Conservation (phyloP, 2,888 invertebrate genomes). For the Dione vanillae region DNA sequence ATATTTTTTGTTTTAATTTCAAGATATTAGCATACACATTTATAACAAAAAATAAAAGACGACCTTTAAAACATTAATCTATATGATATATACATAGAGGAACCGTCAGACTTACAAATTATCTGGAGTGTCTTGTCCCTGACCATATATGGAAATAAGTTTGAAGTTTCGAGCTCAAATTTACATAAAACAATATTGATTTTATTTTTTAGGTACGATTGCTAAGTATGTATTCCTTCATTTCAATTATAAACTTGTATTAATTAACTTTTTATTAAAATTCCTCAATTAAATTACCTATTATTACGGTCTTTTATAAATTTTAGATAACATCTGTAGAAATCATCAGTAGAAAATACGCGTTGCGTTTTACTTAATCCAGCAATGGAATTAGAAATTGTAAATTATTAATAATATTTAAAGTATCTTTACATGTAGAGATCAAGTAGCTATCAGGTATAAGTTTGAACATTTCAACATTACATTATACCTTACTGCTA, state of each 20-base stretch:
- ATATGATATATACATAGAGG: slow-evolving; percentile 38
- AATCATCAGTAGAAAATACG: too few relatives aligned
- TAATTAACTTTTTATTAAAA: too few relatives aligned
- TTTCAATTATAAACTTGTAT: background rate
- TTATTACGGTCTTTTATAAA: background rate
- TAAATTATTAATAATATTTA: too few relatives aligned
- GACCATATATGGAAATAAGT: slow-evolving; percentile 42
- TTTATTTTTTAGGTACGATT: background rate
- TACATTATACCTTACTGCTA: background rate
- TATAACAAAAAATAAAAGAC: slow-evolving; percentile 45
- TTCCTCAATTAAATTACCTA: too few relatives aligned
- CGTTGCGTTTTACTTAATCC: too few relatives aligned
- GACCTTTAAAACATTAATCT: slow-evolving; percentile 51
- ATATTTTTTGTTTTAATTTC: too few relatives aligned
- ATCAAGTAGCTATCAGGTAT: too few relatives aligned
- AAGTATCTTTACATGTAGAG: too few relatives aligned
- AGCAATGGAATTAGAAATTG: too few relatives aligned
- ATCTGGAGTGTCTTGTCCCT: slow-evolving; percentile 52
- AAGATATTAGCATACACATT: background rate
- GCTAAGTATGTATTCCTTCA: background rate
- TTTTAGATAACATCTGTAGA: background rate
- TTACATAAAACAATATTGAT: slow-evolving; percentile 4
- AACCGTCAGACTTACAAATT: slow-evolving; percentile 59
- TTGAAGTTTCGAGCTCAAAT: slow-evolving; percentile 35
- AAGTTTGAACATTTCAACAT: too few relatives aligned